Conservation (phyloP, 1,140 invertebrate species). For the Lanistes nyassanus region DNA sequence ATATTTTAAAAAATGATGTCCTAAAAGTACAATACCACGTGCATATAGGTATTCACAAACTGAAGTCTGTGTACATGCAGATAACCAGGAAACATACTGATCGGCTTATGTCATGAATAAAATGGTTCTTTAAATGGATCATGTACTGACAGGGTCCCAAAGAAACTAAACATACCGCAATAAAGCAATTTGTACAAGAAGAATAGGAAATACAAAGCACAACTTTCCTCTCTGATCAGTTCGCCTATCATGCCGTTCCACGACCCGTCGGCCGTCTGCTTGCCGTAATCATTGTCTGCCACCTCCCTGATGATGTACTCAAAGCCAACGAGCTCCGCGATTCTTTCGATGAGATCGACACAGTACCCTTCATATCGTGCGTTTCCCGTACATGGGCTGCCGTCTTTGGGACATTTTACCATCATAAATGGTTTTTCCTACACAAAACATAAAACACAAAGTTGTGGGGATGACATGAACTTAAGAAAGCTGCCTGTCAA, state of each 20-base stretch:
- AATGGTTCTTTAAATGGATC: too few relatives aligned
- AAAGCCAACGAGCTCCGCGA: constrained; percentile 70
- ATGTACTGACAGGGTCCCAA: too few relatives aligned
- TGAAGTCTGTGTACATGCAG: too few relatives aligned
- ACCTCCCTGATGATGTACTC: constrained; percentile 88
- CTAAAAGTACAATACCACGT: too few relatives aligned
- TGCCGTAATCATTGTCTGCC: constrained; percentile 92
- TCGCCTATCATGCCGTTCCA: constrained; percentile 66
- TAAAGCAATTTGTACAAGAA: background rate
- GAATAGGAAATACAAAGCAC: background rate
- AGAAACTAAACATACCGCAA: background rate
- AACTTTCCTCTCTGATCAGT: constrained; percentile 68
- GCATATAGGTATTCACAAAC: too few relatives aligned
- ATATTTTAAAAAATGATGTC: too few relatives aligned
- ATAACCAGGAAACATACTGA: too few relatives aligned
- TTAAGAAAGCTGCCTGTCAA: background rate
- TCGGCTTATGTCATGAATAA: too few relatives aligned
- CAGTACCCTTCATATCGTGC: constrained; percentile 74
- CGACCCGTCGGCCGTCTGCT: constrained; percentile 70
- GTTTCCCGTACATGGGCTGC: constrained; percentile 34
- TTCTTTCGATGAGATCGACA: constrained; percentile 48
- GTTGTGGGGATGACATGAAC: background rate
- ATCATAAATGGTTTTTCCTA: constrained; percentile 54
- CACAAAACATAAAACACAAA: background rate
- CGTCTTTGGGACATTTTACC: constrained; percentile 34